Base-by-base conservation (phyloP, 2,113 vertebrate genomes). In the Pollimyrus isidori region DNA sequence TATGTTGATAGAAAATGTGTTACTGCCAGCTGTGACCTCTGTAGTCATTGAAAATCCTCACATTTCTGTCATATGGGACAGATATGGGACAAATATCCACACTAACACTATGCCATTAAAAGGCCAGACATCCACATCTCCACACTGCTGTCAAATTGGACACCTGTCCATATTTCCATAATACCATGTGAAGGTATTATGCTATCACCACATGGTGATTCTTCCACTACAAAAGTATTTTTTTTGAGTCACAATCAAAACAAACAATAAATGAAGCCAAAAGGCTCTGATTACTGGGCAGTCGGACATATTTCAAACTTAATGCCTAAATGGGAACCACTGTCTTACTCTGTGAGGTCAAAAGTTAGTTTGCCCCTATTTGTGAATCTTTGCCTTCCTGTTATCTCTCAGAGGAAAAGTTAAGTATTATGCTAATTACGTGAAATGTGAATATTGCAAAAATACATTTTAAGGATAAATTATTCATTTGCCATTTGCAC, bases 281-380 rank as follows among this genome's bases (percentile, higher is more conserved):
- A 76, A 58, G 50, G 76, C 50, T 58, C 50, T 82, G 30, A 30
- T 46, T 39, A 35, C 73, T 23, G 3, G 39, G 50, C 88, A 84
- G 80, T 89, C 58, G 23, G 82, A 69, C 46, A 58, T 13, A 69
- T 65, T 89, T 86, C 53, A 62, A 50, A 15, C 46, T 49, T 86
- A 83, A 89, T 58, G 76, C 73, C 21, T 56, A 83, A 89, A 89
- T 84, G 88, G 5, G 23, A 46, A 50, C 48, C 80, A 23, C 46
- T 50, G n/a, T 53, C 26, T 9, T 10, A 39, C 46, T 19, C 45
- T 50, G 23, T 52, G 30, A 42, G 88, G 17, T 39, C 23, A 35
- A 88, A 30, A 52, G 15, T 19, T n/a, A 52, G 69, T 88, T 42
- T 48, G 65, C 19, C 87, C 58, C 56, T 26, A 9, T 88, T 39